Evolutionary conservation across 1,140 invertebrate genomes (phyloP), one percentile per base, ranked within the genome.

Genomic region (Conopomorpha cramerella): DNA sequence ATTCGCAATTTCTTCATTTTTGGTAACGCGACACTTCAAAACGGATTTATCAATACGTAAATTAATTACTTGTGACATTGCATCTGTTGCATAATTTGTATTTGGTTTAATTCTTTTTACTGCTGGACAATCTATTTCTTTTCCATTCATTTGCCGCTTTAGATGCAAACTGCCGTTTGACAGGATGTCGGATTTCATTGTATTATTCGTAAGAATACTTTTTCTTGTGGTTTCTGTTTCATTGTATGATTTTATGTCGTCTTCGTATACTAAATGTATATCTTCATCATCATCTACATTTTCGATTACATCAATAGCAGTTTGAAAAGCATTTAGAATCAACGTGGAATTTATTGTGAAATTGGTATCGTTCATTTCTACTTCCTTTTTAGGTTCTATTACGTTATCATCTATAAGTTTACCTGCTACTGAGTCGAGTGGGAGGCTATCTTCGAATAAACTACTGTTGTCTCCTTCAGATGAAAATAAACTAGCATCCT

Each of bases 361-460:
- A 42, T 57, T 44, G 10, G 29, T 27, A 36, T 14, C 50, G 36
- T 38, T 42, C 33, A 12, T 39, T 52, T 4, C 30, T 31, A 11
- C 26, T 18, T 33, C 14, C 36, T 49, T 42, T 30, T 17, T 36
- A 8, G 19, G 16, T 31, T 32, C 8, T 37, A 10, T 2, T 15
- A 40, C 15, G 19, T 47, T 38, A 25, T 31, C 45, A 39, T 61
- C 43, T 15, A 58, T 41, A 26, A 65, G 42, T 36, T 55, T 61
- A 37, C 48, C 55, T 34, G 65, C 49, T 41, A 63, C 49, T 27
- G 51, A 49, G 48, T 76, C 57, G 34, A 67, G 26, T 36, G 57
- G 50, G 16, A 77, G 55, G 38, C 55, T 68, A 34, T 82, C 82
- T 49, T 83, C 78, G 46, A 84, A 79, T 17, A 84, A 60, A 51